Percentiles rank a stretch among this genome's conserved stretches.
phyloP scores from a whole-genome alignment of 23 tunicate species.

The Corella eumyota region DNA sequence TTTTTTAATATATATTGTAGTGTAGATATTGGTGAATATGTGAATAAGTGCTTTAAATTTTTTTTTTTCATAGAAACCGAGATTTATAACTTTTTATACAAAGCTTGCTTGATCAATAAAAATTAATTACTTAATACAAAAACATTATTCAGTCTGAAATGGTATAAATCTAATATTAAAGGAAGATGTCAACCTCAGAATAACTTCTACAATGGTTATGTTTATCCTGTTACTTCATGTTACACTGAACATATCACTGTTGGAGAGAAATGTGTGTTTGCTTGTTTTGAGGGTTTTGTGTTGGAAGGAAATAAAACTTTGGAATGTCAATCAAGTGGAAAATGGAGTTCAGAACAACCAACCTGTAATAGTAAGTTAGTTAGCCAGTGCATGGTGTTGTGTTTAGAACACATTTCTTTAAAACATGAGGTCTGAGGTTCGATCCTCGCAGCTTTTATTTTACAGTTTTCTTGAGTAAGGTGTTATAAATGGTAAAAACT shows the following conservation, averaged over 20 bases:
- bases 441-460: too few relatives aligned
- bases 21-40: slow-evolving; percentile 1
- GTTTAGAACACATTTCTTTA: too few relatives aligned
- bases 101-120: too few relatives aligned
- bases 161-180: too few relatives aligned
- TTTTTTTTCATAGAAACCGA: too few relatives aligned
- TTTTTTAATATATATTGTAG: background rate
- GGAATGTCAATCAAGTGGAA: slow-evolving; percentile 32
- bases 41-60: background rate
- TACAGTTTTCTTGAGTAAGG: too few relatives aligned
- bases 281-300: slow-evolving; percentile 30
- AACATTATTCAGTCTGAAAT: too few relatives aligned
- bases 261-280: slow-evolving; percentile 34
- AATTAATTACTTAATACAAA: too few relatives aligned
- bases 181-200: slow-evolving; percentile 53
- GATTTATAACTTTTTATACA: too few relatives aligned
- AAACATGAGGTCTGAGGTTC: too few relatives aligned
- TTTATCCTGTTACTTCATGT: slow-evolving; percentile 29
- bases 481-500: too few relatives aligned
- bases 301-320: slow-evolving; percentile 17
- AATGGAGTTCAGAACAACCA: slow-evolving; percentile 40
- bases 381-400: too few relatives aligned
- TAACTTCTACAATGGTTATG: slow-evolving; percentile 42
- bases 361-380: slow-evolving; percentile 41
- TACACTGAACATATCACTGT: slow-evolving; percentile 27